Conservation (phyloP, 2,113 vertebrate genomes). For the Actenoides lindsayi region DNA sequence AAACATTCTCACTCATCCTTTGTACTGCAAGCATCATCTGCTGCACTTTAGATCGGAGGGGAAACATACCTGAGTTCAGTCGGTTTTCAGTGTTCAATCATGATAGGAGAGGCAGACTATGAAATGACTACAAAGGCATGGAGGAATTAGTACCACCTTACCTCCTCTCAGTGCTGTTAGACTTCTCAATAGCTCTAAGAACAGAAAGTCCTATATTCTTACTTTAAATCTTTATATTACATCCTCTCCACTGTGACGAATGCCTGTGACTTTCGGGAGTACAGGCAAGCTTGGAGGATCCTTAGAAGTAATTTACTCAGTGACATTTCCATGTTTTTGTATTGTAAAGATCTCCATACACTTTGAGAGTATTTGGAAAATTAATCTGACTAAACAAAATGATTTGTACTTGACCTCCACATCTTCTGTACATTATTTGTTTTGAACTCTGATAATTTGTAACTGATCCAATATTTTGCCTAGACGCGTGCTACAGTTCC, state of each 20-base stretch:
- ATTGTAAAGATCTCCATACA: background rate
- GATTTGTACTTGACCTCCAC: background rate
- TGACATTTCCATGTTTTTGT: background rate
- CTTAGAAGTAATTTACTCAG: background rate
- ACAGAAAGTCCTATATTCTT: background rate
- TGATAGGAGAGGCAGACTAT: background rate
- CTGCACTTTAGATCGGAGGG: background rate
- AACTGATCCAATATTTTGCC: background rate
- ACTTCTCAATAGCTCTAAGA: background rate
- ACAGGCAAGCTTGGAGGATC: background rate
- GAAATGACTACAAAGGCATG: background rate
- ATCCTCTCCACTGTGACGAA: background rate
- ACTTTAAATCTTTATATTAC: background rate
- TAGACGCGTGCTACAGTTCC: background rate
- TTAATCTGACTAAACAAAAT: background rate
- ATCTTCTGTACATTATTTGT: background rate
- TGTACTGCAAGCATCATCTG: background rate
- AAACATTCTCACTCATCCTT: background rate
- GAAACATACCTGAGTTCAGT: background rate
- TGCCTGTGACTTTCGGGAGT: background rate
- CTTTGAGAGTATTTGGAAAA: background rate
- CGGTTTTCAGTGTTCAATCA: background rate
- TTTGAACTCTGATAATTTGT: background rate
- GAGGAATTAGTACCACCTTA: background rate
- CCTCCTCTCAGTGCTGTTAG: background rate